These are phyloP conservation scores for Strigops habroptila DNA, from an alignment of 2,113 vertebrate species.

Conservation along the genomic window DNA sequence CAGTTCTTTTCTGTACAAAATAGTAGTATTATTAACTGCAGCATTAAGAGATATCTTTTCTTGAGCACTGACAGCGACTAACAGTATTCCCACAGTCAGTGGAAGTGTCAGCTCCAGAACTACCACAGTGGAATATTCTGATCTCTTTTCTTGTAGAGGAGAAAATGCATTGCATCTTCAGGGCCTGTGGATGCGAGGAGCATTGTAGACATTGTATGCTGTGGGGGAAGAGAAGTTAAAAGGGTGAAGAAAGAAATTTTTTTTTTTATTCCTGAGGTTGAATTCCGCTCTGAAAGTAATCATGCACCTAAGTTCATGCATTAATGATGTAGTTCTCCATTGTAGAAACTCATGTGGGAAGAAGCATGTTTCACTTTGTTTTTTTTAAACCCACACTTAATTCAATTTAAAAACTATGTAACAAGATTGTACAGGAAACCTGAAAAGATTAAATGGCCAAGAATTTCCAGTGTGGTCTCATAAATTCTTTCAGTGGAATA, in stretches of 20 bases:
- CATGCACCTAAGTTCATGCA: not conserved
- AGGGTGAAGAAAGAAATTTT: not conserved
- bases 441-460: not conserved
- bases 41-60: not conserved
- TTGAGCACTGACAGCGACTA: not conserved
- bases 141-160: not conserved
- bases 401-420: conserved; percentile 3
- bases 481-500: not conserved
- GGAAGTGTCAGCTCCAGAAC: not conserved
- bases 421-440: conserved; percentile 17
- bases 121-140: not conserved
- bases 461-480: not conserved
- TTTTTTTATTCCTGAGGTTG: not conserved
- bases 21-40: not conserved
- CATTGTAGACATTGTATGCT: not conserved
- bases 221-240: conserved; percentile 7
- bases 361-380: conserved; percentile 7
- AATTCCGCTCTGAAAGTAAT: not conserved
- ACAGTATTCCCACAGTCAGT: not conserved
- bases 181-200: not conserved
- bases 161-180: not conserved
- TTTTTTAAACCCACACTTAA: conserved; percentile 9
- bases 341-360: not conserved
- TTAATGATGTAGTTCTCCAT: not conserved
- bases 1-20: not conserved